These are phyloP conservation scores for Tringa solitaria DNA, from an alignment of 2,113 vertebrate species.

Conservation along the genomic window DNA sequence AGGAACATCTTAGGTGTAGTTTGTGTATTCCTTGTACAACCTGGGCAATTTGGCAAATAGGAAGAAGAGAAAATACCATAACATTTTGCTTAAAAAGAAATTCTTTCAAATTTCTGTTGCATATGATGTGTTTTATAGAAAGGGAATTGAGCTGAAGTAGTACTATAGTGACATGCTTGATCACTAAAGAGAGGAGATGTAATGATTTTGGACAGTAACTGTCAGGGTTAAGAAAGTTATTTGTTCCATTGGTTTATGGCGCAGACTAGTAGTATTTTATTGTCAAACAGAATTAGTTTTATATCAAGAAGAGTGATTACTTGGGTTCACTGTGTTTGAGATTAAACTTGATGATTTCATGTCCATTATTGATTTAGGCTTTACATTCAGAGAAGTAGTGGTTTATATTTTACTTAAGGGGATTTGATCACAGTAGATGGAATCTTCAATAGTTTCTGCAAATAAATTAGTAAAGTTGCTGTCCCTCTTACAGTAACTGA, in stretches of 20 bases:
- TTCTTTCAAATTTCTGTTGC: background rate
- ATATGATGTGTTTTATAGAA: background rate
- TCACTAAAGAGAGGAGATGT: slow-evolving; percentile 9
- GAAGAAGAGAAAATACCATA: background rate
- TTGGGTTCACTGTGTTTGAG: slow-evolving; percentile 49
- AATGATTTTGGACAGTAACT: slow-evolving; percentile 57
- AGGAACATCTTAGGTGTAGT: background rate
- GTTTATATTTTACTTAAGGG: slow-evolving; percentile 69
- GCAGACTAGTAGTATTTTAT: slow-evolving; percentile 57
- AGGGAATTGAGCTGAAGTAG: background rate
- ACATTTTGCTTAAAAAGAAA: background rate
- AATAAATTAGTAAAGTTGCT: slow-evolving; percentile 52
- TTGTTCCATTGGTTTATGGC: slow-evolving; percentile 62
- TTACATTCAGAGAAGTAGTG: slow-evolving; percentile 38
- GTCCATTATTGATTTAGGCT: slow-evolving; percentile 69
- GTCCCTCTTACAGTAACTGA: background rate
- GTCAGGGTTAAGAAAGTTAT: slow-evolving; percentile 65
- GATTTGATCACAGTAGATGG: slow-evolving; percentile 53
- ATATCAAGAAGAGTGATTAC: slow-evolving; percentile 67
- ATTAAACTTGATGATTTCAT: slow-evolving; percentile 70
- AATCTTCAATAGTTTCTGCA: slow-evolving; percentile 46
- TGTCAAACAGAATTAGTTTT: slow-evolving; percentile 68
- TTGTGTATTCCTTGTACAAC: background rate
- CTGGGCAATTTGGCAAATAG: background rate
- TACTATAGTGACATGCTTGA: background rate